phyloP scores from a whole-genome alignment of 1,140 invertebrate genomes.

The Arion vulgaris region DNA sequence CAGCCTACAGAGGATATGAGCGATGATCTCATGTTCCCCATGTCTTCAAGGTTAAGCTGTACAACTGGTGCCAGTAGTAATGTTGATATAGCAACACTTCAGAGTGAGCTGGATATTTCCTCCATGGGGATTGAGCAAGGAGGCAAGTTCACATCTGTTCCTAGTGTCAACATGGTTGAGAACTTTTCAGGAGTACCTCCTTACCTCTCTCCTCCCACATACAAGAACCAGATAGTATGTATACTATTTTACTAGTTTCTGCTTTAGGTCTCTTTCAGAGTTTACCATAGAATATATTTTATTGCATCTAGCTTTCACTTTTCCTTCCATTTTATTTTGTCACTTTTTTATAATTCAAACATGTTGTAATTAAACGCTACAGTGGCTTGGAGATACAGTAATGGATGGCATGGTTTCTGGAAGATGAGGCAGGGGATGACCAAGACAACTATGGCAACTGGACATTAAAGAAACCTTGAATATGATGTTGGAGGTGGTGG shows the following conservation, averaged over 20 bases:
- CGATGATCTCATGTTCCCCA: conserved; percentile 96
- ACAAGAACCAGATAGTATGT: conserved; percentile 55
- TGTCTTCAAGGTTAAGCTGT: conserved; percentile 95
- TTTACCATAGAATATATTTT: too few species aligned
- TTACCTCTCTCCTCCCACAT: conserved; percentile 78
- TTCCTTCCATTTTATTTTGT: too few species aligned
- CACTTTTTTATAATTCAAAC: too few species aligned
- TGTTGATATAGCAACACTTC: conserved; percentile 65
- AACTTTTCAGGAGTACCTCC: conserved; percentile 77
- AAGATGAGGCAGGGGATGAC: too few species aligned
- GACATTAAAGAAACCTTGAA: too few species aligned
- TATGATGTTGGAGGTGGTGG: too few species aligned
- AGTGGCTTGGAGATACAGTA: too few species aligned
- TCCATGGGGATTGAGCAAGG: conserved; percentile 60
- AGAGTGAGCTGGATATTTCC: conserved; percentile 59
- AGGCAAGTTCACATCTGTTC: conserved; percentile 66
- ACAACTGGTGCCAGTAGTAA: conserved; percentile 96
- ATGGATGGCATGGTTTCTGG: too few species aligned
- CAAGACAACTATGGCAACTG: too few species aligned
- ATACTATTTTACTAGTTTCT: not conserved
- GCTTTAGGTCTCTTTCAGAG: too few species aligned
- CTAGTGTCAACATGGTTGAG: conserved; percentile 83
- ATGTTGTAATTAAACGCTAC: too few species aligned
- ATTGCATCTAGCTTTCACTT: too few species aligned
- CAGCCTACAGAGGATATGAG: conserved; percentile 75